Conservation (phyloP, 2,888 invertebrate genomes). For the Aleiodes alternator region DNA sequence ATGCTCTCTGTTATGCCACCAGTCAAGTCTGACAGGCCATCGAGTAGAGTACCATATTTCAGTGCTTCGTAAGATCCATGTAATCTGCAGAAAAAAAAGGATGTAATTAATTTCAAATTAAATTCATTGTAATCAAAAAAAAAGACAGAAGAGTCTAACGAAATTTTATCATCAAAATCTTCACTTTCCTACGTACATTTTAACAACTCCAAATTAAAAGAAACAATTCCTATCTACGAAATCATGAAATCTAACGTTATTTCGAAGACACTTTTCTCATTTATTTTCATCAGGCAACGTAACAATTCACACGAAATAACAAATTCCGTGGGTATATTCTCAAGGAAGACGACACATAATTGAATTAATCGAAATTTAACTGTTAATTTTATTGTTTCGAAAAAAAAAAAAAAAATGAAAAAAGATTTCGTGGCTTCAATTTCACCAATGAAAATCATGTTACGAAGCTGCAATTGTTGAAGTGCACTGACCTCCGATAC, state of each 20-base stretch:
- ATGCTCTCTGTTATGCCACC: slow-evolving; percentile 93
- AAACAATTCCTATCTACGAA: too few species aligned
- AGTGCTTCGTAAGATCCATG: slow-evolving; percentile 96
- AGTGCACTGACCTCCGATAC: slow-evolving; percentile 72
- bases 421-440: not conserved
- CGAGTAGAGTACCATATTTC: slow-evolving; percentile 92
- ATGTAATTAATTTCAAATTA: slow-evolving; percentile 20
- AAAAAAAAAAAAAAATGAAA: not conserved
- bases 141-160: too few species aligned
- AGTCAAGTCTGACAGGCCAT: slow-evolving; percentile 91
- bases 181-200: too few species aligned
- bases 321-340: slow-evolving; percentile 66
- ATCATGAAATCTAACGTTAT: slow-evolving; percentile 10
- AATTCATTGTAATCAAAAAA: too few species aligned
- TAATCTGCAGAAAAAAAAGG: slow-evolving; percentile 78
- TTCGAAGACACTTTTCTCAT: slow-evolving; percentile 4
- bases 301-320: slow-evolving; percentile 54
- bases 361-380: slow-evolving; percentile 28
- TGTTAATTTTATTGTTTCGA: not conserved
- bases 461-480: slow-evolving; percentile 51
- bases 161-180: too few species aligned
- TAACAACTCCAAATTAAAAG: too few species aligned
- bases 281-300: slow-evolving; percentile 26
- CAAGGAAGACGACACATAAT: slow-evolving; percentile 62
- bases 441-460: not conserved